Conservation (phyloP, 2,113 vertebrate species). For the Ifrita kowaldi region DNA sequence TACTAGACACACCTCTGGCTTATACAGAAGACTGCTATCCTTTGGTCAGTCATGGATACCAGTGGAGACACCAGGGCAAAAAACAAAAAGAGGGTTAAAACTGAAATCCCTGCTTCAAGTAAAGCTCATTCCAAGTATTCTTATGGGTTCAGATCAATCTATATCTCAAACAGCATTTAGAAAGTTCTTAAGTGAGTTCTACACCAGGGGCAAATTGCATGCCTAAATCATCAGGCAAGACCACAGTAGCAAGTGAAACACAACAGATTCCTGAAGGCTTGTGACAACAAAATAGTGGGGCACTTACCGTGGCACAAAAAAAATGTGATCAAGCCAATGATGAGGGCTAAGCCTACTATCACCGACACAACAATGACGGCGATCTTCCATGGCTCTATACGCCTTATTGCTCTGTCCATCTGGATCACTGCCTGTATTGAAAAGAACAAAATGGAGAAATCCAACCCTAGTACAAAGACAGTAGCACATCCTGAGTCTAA, state of each 20-base stretch:
- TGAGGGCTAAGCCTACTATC: conserved; percentile 40
- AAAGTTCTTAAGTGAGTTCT: background rate
- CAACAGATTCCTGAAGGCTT: background rate
- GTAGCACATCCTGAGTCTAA: background rate
- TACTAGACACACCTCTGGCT: background rate
- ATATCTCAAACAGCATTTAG: background rate
- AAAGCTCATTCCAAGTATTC: background rate
- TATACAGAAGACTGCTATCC: background rate
- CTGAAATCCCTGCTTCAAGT: background rate
- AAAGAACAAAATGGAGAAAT: background rate
- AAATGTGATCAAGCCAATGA: conserved; percentile 58
- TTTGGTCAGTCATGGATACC: background rate
- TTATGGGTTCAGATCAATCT: background rate
- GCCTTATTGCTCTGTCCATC: background rate
- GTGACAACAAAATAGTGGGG: background rate
- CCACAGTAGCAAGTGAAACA: background rate
- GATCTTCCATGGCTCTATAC: conserved; percentile 61
- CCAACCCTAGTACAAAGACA: background rate
- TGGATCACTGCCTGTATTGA: background rate
- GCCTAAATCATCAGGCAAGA: background rate
- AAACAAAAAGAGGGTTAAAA: background rate
- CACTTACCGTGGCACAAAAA: conserved; percentile 66
- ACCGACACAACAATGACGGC: background rate
- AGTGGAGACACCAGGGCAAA: background rate
- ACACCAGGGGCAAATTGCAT: background rate